A percentile compares a stretch with the other conserved stretches of the same genome.
phyloP scores from a whole-genome alignment of 2,888 invertebrate genomes.

The Microctonus brassicae region DNA sequence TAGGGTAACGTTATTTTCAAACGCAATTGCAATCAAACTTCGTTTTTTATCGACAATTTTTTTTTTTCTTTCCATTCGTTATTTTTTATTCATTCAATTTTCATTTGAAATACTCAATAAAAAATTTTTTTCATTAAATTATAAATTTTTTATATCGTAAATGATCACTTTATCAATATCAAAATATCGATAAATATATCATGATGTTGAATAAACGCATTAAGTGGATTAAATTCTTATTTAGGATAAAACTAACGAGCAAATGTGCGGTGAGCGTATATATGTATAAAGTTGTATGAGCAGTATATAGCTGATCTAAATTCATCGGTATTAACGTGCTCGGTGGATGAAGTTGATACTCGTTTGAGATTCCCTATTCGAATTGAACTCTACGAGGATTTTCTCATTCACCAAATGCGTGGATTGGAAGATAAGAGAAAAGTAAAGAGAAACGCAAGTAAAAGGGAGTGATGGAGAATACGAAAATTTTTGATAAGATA shows the following conservation, averaged over 20 bases:
- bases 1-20: not conserved
- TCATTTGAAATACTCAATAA: not conserved
- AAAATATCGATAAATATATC: not conserved
- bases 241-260: not conserved
- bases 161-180: too few species aligned
- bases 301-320: not conserved
- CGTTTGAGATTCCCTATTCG: slow-evolving; percentile 8
- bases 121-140: too few species aligned
- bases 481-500: slow-evolving; percentile 12
- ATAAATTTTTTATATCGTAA: too few species aligned
- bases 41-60: not conserved
- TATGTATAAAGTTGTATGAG: not conserved
- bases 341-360: slow-evolving; percentile 19
- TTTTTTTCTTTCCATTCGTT: not conserved
- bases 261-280: not conserved
- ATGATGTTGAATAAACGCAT: not conserved
- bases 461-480: slow-evolving; percentile 3
- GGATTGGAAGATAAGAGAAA: not conserved
- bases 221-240: not conserved
- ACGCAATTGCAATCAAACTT: not conserved
- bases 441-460: not conserved
- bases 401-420: not conserved
- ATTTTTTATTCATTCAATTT: not conserved
- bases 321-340: slow-evolving; percentile 13
- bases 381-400: slow-evolving; percentile 9